Percentiles rank a stretch among this genome's conserved stretches.
Conservation (phyloP, 2,888 invertebrate species). For the Tetanocera ferruginea region DNA sequence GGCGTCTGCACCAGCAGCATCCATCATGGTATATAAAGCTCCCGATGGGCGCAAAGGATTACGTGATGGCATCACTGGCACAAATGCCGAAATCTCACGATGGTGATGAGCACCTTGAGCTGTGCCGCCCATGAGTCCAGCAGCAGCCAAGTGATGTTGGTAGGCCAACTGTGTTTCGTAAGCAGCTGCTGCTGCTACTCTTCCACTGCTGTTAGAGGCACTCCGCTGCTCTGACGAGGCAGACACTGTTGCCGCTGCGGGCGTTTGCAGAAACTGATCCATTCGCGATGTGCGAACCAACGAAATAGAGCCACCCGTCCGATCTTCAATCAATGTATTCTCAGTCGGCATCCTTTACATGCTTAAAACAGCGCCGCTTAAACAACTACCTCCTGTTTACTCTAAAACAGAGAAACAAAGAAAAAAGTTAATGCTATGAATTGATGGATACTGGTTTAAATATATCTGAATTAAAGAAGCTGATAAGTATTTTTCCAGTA, state of each 20-base stretch:
- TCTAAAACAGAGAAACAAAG: background rate
- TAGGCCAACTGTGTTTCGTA: constrained; percentile 79
- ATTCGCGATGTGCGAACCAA: constrained; percentile 71
- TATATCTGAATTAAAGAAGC: background rate
- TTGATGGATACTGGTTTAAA: background rate
- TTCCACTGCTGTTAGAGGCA: constrained; percentile 69
- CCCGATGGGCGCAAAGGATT: constrained; percentile 76
- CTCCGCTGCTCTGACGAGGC: constrained; percentile 52
- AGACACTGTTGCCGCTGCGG: constrained; percentile 66
- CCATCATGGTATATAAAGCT: constrained; percentile 76
- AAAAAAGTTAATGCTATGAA: background rate
- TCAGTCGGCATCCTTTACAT: constrained; percentile 64
- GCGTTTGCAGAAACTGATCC: constrained; percentile 75
- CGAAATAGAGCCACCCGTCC: constrained; percentile 59
- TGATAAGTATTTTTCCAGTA: background rate
- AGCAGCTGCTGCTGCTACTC: constrained; percentile 55
- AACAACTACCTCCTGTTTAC: background rate
- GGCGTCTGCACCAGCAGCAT: constrained; percentile 68
- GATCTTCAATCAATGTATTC: constrained; percentile 56
- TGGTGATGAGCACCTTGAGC: constrained; percentile 70
- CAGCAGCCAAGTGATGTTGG: constrained; percentile 75
- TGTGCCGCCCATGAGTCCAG: constrained; percentile 61
- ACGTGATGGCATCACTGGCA: constrained; percentile 89
- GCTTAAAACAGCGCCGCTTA: background rate
- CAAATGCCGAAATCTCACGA: constrained; percentile 87